Base-by-base conservation (phyloP, 2,888 invertebrate species). In the Heterodera filipjevi region DNA sequence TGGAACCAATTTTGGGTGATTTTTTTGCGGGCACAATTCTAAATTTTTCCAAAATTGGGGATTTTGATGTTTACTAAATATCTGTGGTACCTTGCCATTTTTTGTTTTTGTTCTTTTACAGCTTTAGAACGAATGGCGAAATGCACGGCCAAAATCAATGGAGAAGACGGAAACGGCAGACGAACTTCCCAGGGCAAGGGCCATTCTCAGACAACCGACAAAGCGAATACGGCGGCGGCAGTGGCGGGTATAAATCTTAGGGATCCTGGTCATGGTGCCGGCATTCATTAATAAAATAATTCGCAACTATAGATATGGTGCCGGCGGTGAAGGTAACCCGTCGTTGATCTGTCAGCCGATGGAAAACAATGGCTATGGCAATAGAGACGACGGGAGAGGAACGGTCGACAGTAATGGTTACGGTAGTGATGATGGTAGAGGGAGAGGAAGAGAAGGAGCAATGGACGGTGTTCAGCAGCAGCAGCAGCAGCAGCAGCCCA, bases 301-400 rank as follows among this genome's bases (percentile, higher is more conserved):
- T n/a, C 53, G 53, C 53, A 19, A 19, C 22, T 14, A 19, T 16
- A 49, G 59, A 27, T 27, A 59, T 12, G 59, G 27, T 27, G 59
- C 27, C 27, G 59, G 27, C 10, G 59, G 27, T 8, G 27, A 27
- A 2, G 27, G 27, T n/a, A 59, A 59, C 12, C 59, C 59, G 59
- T 59, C 59, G 59, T n/a, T 59, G 27, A 59, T 59, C 59, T 59
- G 59, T 27, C 59, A 59, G 59, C 59, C 59, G 59, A 59, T 59
- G 12, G 59, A 59, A 19, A 22, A 59, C 59, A 59, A 59, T 59
- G 59, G 59, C 27, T 59, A 59, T 27, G 27, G 59, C 27, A 12
- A 12, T 59, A 12, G 59, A 19, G 59, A 27, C 27, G 27, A 27
- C n/a, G 59, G 22, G 22, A 59, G 59, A 59, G 27, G n/a, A 59